Percentiles rank a stretch among this genome's conserved stretches.
Conservation (phyloP, 2,888 invertebrate species). For the Polylopha cassiicola region DNA sequence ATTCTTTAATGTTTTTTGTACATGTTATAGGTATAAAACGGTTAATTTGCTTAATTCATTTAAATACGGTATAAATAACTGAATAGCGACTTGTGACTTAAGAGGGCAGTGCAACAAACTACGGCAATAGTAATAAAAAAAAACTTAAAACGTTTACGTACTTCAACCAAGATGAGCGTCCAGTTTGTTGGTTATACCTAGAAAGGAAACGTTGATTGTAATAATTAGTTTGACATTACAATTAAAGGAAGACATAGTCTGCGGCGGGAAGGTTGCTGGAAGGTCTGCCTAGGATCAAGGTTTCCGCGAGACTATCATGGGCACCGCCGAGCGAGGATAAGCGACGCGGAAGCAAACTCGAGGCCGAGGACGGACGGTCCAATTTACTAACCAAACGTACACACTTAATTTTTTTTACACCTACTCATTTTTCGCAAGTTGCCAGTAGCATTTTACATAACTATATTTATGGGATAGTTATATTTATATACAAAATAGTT, state of each 20-base stretch:
- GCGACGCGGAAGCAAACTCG: conserved; percentile 69
- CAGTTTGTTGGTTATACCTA: conserved; percentile 76
- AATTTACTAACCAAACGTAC: conserved; percentile 64
- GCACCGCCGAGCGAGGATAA: conserved; percentile 70
- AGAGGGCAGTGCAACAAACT: not conserved
- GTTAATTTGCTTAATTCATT: too few relatives aligned
- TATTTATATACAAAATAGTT: too few relatives aligned
- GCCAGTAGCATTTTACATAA: too few relatives aligned
- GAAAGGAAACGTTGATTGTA: conserved; percentile 65
- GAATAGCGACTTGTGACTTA: too few relatives aligned
- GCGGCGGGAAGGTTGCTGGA: conserved; percentile 43
- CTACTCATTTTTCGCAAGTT: conserved; percentile 25
- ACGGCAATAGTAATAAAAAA: conserved; percentile 33
- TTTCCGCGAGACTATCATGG: conserved; percentile 67
- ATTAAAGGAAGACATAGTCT: conserved; percentile 13
- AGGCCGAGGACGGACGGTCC: conserved; percentile 70
- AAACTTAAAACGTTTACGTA: conserved; percentile 59
- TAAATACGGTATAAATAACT: too few relatives aligned
- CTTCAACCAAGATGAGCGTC: conserved; percentile 73
- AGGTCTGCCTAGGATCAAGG: conserved; percentile 72
- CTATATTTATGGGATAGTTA: too few relatives aligned
- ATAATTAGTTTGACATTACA: conserved; percentile 27
- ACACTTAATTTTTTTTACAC: conserved; percentile 46
- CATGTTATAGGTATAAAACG: too few relatives aligned
- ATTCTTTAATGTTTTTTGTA: too few relatives aligned